Percentiles rank a stretch among this genome's conserved stretches.
phyloP scores from a whole-genome alignment of 2,113 vertebrate species.

The Mohoua ochrocephala region DNA sequence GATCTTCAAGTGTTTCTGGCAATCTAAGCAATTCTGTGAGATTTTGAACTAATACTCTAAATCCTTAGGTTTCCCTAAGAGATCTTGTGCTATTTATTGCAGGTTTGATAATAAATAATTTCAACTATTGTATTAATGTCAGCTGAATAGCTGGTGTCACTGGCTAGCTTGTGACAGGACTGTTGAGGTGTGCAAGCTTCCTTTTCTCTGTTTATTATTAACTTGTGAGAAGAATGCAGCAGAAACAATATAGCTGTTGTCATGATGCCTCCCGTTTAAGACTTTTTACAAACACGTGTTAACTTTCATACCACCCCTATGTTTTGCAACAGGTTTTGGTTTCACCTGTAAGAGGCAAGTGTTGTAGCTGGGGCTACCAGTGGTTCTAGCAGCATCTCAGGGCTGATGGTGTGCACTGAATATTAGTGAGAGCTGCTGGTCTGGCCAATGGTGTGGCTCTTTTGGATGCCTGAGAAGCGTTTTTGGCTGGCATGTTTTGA shows the following conservation, averaged over 20 bases:
- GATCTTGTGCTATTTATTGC: neutral
- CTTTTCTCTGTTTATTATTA: neutral
- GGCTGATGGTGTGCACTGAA: neutral
- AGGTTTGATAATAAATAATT: neutral
- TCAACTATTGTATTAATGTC: neutral
- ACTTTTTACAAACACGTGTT: neutral
- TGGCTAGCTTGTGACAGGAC: neutral
- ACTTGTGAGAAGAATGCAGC: neutral
- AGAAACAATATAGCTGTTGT: neutral
- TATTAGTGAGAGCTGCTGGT: rapidly evolving
- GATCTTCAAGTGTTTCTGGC: neutral
- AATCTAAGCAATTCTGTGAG: neutral
- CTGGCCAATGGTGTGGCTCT: neutral
- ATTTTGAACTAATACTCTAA: neutral
- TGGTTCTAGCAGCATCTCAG: neutral
- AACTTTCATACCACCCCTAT: neutral
- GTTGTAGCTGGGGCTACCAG: rapidly evolving
- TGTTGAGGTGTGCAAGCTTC: neutral
- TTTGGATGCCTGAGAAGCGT: neutral
- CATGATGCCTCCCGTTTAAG: neutral
- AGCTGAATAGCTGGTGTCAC: neutral
- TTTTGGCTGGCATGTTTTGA: neutral
- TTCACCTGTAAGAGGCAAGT: neutral
- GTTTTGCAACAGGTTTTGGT: neutral
- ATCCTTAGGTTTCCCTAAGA: neutral